phyloP scores from a whole-genome alignment of 2,888 invertebrate species.

The Pantelozetes paolii region DNA sequence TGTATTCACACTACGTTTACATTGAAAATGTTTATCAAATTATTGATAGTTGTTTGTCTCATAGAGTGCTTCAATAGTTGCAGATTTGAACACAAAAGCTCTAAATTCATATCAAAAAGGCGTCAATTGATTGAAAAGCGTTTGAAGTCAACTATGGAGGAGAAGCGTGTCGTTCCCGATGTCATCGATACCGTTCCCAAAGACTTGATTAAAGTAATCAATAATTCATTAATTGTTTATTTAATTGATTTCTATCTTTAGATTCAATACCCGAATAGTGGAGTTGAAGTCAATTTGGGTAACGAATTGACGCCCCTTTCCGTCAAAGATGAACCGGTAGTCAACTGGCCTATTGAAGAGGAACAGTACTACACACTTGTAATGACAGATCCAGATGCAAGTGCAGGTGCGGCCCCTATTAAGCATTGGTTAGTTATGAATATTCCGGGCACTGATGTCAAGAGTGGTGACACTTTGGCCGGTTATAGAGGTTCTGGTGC shows the following conservation, averaged over 20 bases:
- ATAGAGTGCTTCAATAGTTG: too few relatives aligned
- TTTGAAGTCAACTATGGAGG: constrained; percentile 53
- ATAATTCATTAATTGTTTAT: too few relatives aligned
- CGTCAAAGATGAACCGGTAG: constrained; percentile 41
- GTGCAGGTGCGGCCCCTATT: constrained; percentile 54
- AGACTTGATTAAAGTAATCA: constrained; percentile 48
- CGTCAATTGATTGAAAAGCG: not conserved
- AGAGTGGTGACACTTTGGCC: constrained; percentile 52
- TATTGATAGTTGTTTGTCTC: too few relatives aligned
- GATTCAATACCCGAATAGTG: constrained; percentile 27
- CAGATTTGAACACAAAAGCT: too few relatives aligned
- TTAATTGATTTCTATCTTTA: not conserved
- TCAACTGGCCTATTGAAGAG: constrained; percentile 39
- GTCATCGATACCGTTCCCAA: constrained; percentile 65
- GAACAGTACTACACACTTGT: constrained; percentile 42
- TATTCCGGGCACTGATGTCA: constrained; percentile 53
- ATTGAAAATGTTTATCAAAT: too few relatives aligned
- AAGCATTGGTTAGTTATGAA: constrained; percentile 57
- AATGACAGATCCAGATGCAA: constrained; percentile 54
- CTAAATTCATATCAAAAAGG: too few relatives aligned
- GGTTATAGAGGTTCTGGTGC: constrained; percentile 55
- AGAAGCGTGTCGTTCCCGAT: constrained; percentile 67
- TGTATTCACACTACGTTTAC: too few relatives aligned
- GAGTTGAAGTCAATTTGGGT: constrained; percentile 43
- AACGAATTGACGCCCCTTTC: constrained; percentile 44